phyloP scores from a whole-genome alignment of 2,888 invertebrate species.

The Apoderus coryli region DNA sequence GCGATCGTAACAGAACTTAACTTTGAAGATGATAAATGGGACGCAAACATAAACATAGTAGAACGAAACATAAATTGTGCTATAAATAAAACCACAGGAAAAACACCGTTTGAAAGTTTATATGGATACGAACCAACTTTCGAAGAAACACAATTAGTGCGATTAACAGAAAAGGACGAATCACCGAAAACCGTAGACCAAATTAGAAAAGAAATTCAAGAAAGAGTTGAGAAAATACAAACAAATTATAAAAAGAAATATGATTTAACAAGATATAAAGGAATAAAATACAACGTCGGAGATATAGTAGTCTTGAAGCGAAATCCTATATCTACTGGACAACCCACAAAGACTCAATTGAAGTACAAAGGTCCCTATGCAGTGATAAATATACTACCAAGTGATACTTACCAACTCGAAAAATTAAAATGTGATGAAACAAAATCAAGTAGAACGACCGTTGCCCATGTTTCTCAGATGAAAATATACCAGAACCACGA shows the following conservation, averaged over 20 bases:
- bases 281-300: not conserved
- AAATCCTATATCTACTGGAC: not conserved
- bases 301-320: not conserved
- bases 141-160: not conserved
- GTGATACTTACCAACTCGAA: not conserved
- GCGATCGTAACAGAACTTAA: slow-evolving; percentile 8
- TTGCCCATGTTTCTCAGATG: too few species aligned
- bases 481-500: too few species aligned
- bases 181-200: too few species aligned
- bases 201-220: not conserved
- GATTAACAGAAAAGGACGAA: too few species aligned
- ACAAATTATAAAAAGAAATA: not conserved
- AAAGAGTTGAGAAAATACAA: slow-evolving; percentile 4
- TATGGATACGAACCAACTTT: slow-evolving; percentile 11
- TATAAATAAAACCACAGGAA: slow-evolving; percentile 15
- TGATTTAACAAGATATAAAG: slow-evolving; percentile 3
- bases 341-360: not conserved
- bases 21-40: slow-evolving; percentile 10
- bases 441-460: too few species aligned
- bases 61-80: slow-evolving; percentile 15
- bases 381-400: not conserved
- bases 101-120: slow-evolving; percentile 15
- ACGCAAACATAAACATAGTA: slow-evolving; percentile 12
- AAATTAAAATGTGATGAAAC: too few species aligned
- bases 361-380: slow-evolving; percentile 6